phyloP scores from a whole-genome alignment of 2,113 vertebrate genomes.

The Vireo altiloquus region DNA sequence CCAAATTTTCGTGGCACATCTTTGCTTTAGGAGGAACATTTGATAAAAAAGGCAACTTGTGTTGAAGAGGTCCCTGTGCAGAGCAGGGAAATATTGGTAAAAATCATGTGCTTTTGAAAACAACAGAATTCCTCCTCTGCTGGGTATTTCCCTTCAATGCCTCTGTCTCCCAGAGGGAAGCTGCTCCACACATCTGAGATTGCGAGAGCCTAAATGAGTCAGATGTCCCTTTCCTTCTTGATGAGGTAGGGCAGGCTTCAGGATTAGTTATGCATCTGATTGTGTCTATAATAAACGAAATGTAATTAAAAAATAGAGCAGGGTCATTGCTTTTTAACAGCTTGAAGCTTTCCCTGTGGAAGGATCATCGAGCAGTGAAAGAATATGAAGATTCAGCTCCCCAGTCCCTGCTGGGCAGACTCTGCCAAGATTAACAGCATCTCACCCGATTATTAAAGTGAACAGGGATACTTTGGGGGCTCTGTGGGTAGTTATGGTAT shows the following conservation, averaged over 20 bases:
- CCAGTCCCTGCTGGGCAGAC: slow-evolving; percentile 71
- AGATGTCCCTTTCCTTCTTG: background rate
- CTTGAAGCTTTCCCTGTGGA: slow-evolving; percentile 73
- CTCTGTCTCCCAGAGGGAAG: slow-evolving; percentile 5
- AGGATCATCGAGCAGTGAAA: slow-evolving; percentile 70
- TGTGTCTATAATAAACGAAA: slow-evolving; percentile 74
- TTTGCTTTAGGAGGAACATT: background rate
- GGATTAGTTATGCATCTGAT: slow-evolving; percentile 67
- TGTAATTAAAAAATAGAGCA: slow-evolving; percentile 77
- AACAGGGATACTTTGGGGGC: slow-evolving; percentile 80
- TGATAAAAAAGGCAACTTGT: slow-evolving; percentile 1
- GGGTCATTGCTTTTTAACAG: slow-evolving; percentile 72
- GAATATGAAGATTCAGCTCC: slow-evolving; percentile 73
- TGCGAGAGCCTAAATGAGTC: slow-evolving; percentile 7
- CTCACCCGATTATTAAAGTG: slow-evolving; percentile 75
- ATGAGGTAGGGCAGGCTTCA: slow-evolving; percentile 27
- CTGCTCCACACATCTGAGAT: background rate
- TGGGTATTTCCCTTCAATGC: background rate
- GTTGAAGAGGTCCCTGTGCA: background rate
- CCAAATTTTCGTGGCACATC: background rate
- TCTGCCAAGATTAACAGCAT: slow-evolving; percentile 78
- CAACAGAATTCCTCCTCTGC: background rate
- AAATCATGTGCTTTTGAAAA: background rate
- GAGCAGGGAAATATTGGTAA: background rate
- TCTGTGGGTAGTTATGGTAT: slow-evolving; percentile 78